A percentile compares a stretch with the other conserved stretches of the same genome.
Evolutionary conservation across 1,140 invertebrate genomes (phyloP).

Genomic region (Ips typographus): DNA sequence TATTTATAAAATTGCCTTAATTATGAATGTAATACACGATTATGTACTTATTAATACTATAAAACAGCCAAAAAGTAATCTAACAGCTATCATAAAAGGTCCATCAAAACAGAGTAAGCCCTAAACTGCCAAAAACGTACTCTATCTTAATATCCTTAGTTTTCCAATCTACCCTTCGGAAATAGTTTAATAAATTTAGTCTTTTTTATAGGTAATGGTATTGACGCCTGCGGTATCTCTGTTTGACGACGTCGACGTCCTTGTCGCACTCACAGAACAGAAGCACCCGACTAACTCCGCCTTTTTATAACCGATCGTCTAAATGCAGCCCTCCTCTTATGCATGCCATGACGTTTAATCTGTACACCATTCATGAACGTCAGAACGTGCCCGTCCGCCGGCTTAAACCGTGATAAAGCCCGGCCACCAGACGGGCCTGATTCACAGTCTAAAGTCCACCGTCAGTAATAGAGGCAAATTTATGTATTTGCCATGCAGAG

Average conservation of each 20-base stretch:
- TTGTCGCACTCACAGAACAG: slow-evolving; percentile 27
- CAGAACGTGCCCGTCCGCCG: slow-evolving; percentile 39
- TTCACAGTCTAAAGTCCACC: slow-evolving; percentile 30
- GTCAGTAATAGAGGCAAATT: slow-evolving; percentile 30
- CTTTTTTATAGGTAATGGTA: slow-evolving; percentile 44
- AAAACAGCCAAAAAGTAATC: slow-evolving; percentile 9
- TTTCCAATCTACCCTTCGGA: slow-evolving; percentile 44
- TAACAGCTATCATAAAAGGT: slow-evolving; percentile 21
- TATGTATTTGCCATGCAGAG: slow-evolving; percentile 43
- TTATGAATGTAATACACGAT: no score
- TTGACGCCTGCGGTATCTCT: slow-evolving; percentile 30
- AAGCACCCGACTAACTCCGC: slow-evolving; percentile 39
- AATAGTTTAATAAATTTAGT: slow-evolving; percentile 41
- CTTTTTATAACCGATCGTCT: slow-evolving; percentile 45
- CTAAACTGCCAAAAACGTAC: slow-evolving; percentile 35
- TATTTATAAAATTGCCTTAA: no score
- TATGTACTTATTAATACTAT: background rate
- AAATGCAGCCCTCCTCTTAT: slow-evolving; percentile 47
- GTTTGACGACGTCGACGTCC: slow-evolving; percentile 14
- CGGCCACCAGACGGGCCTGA: slow-evolving; percentile 17
- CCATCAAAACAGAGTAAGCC: background rate
- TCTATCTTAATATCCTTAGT: slow-evolving; percentile 42
- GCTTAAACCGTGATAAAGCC: slow-evolving; percentile 16
- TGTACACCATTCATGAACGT: slow-evolving; percentile 40
- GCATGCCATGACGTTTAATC: slow-evolving; percentile 45